Evolutionary conservation across 1,140 invertebrate genomes (phyloP).

Genomic region (Phocides pigmalion): DNA sequence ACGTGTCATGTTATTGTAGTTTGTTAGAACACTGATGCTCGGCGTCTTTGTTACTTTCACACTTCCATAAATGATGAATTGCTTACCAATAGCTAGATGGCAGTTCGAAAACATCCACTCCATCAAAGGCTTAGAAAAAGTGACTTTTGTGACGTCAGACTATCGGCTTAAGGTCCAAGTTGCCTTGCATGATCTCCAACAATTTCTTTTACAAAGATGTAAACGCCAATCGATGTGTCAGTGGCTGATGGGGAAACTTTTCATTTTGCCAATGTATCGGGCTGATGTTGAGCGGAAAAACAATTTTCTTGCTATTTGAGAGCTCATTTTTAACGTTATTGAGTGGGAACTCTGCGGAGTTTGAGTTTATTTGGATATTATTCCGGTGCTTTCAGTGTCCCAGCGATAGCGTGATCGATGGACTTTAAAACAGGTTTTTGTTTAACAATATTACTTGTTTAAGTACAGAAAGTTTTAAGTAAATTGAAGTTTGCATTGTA

Average conservation of each 20-base stretch:
- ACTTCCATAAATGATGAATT: constrained; percentile 73
- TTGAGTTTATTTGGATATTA: constrained; percentile 57
- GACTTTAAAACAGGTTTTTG: neutral
- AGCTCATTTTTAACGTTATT: constrained; percentile 80
- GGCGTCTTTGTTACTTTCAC: constrained; percentile 64
- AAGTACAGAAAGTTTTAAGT: neutral
- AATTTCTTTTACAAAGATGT: constrained; percentile 79
- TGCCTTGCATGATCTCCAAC: constrained; percentile 63
- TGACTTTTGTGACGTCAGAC: constrained; percentile 43
- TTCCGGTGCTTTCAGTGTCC: constrained; percentile 46
- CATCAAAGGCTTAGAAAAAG: constrained; percentile 51
- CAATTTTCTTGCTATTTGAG: constrained; percentile 77
- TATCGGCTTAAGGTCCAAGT: constrained; percentile 63
- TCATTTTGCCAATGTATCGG: constrained; percentile 78
- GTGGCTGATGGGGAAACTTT: constrained; percentile 80
- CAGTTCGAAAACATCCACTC: constrained; percentile 65
- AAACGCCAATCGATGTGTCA: constrained; percentile 80
- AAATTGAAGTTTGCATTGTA: neutral
- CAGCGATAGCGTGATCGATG: constrained; percentile 40
- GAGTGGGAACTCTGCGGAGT: constrained; percentile 65
- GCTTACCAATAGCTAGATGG: constrained; percentile 65
- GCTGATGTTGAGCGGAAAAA: constrained; percentile 65
- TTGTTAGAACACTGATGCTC: constrained; percentile 11
- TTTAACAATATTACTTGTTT: neutral
- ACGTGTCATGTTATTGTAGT: neutral